Conservation (phyloP, 2,888 invertebrate genomes). For the Plagodis pulveraria region DNA sequence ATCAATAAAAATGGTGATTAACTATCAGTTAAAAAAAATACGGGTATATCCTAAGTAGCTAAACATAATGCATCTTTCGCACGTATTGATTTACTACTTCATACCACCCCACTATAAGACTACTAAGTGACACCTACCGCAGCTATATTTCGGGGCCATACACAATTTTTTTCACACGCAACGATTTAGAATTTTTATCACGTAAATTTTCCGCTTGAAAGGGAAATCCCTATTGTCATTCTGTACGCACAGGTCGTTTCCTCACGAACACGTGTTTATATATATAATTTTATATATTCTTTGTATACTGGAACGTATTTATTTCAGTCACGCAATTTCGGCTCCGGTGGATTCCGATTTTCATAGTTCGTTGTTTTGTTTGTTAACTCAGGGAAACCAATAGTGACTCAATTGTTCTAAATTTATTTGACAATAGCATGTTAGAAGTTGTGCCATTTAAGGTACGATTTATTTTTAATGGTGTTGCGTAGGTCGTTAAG, state of each 20-base stretch:
- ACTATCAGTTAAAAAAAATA: no score
- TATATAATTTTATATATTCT: constrained; percentile 62
- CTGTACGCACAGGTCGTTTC: constrained; percentile 71
- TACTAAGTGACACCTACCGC: constrained; percentile 81
- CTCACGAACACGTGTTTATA: constrained; percentile 80
- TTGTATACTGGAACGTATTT: constrained; percentile 68
- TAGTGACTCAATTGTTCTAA: constrained; percentile 62
- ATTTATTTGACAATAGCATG: constrained; percentile 66
- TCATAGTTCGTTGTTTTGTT: constrained; percentile 53
- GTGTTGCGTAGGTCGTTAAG: constrained; percentile 28
- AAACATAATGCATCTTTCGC: constrained; percentile 74
- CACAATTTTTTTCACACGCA: constrained; percentile 81
- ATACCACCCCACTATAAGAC: constrained; percentile 72
- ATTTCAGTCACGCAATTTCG: constrained; percentile 81
- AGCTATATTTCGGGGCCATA: constrained; percentile 70
- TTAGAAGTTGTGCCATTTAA: constrained; percentile 49
- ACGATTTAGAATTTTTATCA: constrained; percentile 81
- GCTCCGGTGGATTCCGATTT: constrained; percentile 63
- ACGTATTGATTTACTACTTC: constrained; percentile 80
- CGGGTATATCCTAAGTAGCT: no score
- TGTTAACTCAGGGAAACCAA: constrained; percentile 50
- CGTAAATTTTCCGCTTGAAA: constrained; percentile 84
- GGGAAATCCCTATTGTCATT: constrained; percentile 83
- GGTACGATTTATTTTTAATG: constrained; percentile 50
- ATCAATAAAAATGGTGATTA: no score